phyloP scores from a whole-genome alignment of 2,797 vertebrate species.

The Crocidura indochinensis region DNA sequence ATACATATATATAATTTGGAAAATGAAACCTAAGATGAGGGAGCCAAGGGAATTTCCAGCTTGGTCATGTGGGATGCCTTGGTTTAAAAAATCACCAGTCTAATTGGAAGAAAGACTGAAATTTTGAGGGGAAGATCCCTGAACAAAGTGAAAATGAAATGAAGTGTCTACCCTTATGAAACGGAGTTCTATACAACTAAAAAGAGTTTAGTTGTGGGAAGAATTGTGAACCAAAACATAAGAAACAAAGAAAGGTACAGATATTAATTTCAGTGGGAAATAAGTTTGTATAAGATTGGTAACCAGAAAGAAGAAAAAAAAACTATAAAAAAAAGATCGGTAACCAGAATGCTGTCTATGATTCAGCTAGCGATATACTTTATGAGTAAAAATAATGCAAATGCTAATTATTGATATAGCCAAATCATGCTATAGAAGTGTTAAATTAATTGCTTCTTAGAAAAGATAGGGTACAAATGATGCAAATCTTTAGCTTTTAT shows the following conservation, averaged over 20 bases:
- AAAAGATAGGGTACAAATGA: not conserved
- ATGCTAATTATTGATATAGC: constrained; percentile 30
- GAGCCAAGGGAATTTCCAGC: not conserved
- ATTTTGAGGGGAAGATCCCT: not conserved
- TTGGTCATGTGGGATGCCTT: not conserved
- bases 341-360: not conserved
- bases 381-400: constrained; percentile 44
- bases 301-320: too few relatives aligned
- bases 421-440: not conserved
- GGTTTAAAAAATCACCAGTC: not conserved
- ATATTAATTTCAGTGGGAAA: constrained; percentile 3
- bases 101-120: not conserved
- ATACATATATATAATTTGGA: not conserved
- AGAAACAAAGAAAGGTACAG: constrained; percentile 19
- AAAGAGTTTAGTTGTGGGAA: not conserved
- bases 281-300: not conserved
- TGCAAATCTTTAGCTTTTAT: constrained; percentile 26
- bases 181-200: constrained; percentile 12
- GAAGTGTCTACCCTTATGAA: not conserved
- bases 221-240: not conserved
- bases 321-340: too few relatives aligned
- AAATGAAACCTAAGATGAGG: not conserved
- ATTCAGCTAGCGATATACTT: constrained; percentile 30
- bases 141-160: constrained; percentile 28
- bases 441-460: constrained; percentile 31